Base-by-base conservation (phyloP, 2,113 vertebrate species). In the Sardina pilchardus region DNA sequence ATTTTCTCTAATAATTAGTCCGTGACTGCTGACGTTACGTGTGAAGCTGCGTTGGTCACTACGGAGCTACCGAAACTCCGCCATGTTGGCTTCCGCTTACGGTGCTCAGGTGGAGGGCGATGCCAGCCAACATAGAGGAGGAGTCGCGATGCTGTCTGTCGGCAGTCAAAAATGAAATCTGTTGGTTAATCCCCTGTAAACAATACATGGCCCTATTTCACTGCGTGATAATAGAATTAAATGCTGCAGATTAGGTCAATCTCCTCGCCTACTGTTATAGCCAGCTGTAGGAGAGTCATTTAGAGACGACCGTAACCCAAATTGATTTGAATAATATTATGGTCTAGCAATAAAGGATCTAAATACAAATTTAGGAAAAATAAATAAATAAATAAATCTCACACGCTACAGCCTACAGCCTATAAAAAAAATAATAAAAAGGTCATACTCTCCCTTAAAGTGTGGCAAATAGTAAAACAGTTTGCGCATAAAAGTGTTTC, bases 51-150 rank as follows among this genome's bases (percentile, higher is more conserved):
- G 39, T 26, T 34, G 81, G 6, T 26, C 26, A 59, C 56, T 56
- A 48, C 83, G 24, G 81, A 39, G 24, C 85, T 87, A 89, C 80
- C 86, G 53, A 84, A 53, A 87, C 81, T 88, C 89, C 92, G 94
- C 95, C 95, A 95, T 95, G 90, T 95, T 95, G 80, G 82, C 8
- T 83, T 56, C 86, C 83, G 86, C 87, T 81, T 83, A 87, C 81
- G 59, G 81, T 56, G 81, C 17, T 67, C 92, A 92, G 92, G 90
- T 91, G 90, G 89, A 89, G 89, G 85, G 82, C 87, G 84, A 85
- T 83, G 26, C 5, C 24, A 81, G 26, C 5, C 24, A 81, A 9
- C 24, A 16, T 4, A 39, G 26, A 82, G 85, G 86, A 86, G 87
- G 88, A 50, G 86, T 67, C 34, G 47, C 1, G 19, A 59, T 59